Conservation (phyloP, 2,888 invertebrate species). For the Eulithis testata region DNA sequence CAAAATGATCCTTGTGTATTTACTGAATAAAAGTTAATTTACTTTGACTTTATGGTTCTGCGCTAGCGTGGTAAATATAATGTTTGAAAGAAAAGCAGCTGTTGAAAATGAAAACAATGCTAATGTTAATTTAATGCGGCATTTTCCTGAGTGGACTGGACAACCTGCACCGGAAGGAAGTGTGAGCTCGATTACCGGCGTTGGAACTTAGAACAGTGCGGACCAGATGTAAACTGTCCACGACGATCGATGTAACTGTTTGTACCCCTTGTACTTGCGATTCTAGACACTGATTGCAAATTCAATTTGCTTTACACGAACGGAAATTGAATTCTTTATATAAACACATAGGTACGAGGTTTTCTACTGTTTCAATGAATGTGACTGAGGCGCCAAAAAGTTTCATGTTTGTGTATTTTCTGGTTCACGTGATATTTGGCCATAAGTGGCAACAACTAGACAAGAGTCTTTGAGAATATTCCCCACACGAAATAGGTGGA, state of each 20-base stretch:
- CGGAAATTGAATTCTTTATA: slow-evolving; percentile 26
- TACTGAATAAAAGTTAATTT: too few relatives aligned
- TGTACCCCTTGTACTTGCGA: slow-evolving; percentile 36
- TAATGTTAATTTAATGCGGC: slow-evolving; percentile 48
- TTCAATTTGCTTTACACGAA: slow-evolving; percentile 37
- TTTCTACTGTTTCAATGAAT: slow-evolving; percentile 23
- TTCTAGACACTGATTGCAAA: slow-evolving; percentile 41
- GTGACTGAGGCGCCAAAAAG: slow-evolving; percentile 18
- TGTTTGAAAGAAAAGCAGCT: slow-evolving; percentile 6
- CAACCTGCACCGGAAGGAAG: slow-evolving; percentile 73
- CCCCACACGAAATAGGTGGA: too few relatives aligned
- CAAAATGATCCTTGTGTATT: too few relatives aligned
- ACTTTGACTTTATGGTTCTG: neutral
- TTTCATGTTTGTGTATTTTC: slow-evolving; percentile 7
- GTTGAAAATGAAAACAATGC: slow-evolving; percentile 38
- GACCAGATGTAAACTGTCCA: slow-evolving; percentile 60
- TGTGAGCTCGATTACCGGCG: slow-evolving; percentile 72
- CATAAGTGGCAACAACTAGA: too few relatives aligned
- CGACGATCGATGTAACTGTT: slow-evolving; percentile 61
- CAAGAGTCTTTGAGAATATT: too few relatives aligned
- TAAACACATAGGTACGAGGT: slow-evolving; percentile 2
- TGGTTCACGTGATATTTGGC: too few relatives aligned
- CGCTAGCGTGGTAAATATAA: slow-evolving; percentile 4
- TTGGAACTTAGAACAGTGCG: slow-evolving; percentile 54
- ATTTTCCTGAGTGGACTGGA: slow-evolving; percentile 54